These are phyloP conservation scores for Todus mexicanus DNA, from an alignment of 2,797 vertebrate species.

Conservation along the genomic window DNA sequence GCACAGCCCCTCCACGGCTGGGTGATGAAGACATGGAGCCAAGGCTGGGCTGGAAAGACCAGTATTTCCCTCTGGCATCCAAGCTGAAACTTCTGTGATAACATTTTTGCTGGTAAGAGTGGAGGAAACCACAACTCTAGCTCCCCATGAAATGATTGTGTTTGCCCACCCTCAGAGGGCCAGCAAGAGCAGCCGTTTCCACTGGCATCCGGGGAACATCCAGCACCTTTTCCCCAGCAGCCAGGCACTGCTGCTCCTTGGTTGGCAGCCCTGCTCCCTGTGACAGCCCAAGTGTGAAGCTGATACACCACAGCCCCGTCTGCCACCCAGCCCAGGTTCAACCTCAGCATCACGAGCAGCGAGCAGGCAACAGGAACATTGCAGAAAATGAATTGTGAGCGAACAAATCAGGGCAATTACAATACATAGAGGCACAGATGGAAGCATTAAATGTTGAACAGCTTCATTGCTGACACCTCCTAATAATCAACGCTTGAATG, in stretches of 20 bases:
- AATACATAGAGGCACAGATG: neutral
- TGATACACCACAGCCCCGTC: neutral
- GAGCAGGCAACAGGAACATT: neutral
- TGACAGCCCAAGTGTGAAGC: rapidly evolving
- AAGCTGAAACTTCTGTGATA: neutral
- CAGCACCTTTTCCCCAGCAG: neutral
- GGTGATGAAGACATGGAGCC: neutral
- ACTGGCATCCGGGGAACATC: neutral
- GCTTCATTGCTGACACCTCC: neutral
- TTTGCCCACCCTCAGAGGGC: neutral
- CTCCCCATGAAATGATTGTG: rapidly evolving
- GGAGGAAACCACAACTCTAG: neutral
- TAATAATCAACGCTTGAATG: neutral
- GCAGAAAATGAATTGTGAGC: neutral
- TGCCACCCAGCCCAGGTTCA: neutral
- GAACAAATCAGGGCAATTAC: neutral
- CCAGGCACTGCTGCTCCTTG: neutral
- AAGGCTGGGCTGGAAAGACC: neutral
- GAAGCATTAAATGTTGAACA: neutral
- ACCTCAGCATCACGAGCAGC: rapidly evolving
- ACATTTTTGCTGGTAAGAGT: neutral
- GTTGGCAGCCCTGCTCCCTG: too few species aligned
- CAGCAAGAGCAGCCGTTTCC: neutral
- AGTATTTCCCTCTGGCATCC: neutral
- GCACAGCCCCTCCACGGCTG: neutral